Evolutionary conservation across 2,888 invertebrate species (phyloP), one percentile per base, ranked within the genome.

Genomic region (Caenorhabditis sp.): DNA sequence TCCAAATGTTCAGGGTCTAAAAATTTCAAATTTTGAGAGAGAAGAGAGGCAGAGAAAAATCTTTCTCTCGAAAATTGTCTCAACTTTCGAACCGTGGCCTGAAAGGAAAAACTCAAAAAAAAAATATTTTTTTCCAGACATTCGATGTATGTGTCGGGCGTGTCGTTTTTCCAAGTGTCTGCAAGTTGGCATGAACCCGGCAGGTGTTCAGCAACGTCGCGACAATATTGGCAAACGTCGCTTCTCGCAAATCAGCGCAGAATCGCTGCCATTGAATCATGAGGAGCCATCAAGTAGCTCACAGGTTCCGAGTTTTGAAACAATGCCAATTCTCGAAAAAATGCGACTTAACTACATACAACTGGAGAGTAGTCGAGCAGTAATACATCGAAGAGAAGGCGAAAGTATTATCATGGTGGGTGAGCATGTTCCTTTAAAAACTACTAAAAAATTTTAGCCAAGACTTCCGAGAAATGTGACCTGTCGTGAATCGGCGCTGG

Each of bases 141-240:
- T 83, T 55, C 82, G 82, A 12, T 83, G 82, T 43, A 72, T 79
- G 23, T 83, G 82, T 37, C 71, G 82, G 5, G 76, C 82, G 2
- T 83, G 82, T 59, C 78, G 82, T 1, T 83, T 81, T 43, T 19
- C 76, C 21, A 81, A 80, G 60, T 83, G 82, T 54, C 69, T 81
- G 6, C 26, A 60, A 10, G 80, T 76, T 0, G 82, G 82, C 31
- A 83, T 83, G 82, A 79, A 83, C 23, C 58, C 65, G 10, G 54
- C 73, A 36, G 69, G 72, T 0, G 73, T 77, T 24, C 76, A 77
- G 43, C 3, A 14, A 8, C 54, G 66, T 17, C 62, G 71, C 12
- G 71, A 71, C 21, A 43, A 51, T 6, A 63, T 71, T 12, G 71
- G 71, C n/a, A 71, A 64, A 43, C 63, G 71, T 1, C 66, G 66